Conservation (phyloP, 2,888 invertebrate species). For the Dynastes hyllus region DNA sequence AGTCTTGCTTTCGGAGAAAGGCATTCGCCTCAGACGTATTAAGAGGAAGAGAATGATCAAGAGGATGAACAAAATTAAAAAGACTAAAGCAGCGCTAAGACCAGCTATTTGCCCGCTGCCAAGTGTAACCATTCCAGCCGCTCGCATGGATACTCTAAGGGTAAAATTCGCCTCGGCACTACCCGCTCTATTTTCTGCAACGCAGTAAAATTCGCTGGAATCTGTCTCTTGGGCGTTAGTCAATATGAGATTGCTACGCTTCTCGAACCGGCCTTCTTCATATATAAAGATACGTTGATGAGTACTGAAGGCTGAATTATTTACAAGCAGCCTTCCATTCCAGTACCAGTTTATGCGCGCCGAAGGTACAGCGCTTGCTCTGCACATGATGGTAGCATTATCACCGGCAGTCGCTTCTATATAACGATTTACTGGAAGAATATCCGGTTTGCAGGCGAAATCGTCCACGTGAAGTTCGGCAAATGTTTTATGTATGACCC, state of each 20-base stretch:
- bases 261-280: conserved; percentile 85
- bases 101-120: conserved; percentile 91
- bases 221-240: conserved; percentile 90
- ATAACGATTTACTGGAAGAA: conserved; percentile 82
- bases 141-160: conserved; percentile 84
- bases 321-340: conserved; percentile 85
- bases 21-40: conserved; percentile 82
- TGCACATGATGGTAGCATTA: conserved; percentile 89
- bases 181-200: conserved; percentile 92
- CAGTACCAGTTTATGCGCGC: conserved; percentile 91
- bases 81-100: conserved; percentile 86
- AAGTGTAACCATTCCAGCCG: conserved; percentile 86
- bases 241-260: conserved; percentile 83
- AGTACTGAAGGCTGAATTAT: conserved; percentile 85
- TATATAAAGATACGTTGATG: conserved; percentile 84
- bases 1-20: conserved; percentile 84
- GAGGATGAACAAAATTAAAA: conserved; percentile 84
- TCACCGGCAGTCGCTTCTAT: conserved; percentile 87
- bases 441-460: conserved; percentile 90
- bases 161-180: conserved; percentile 93
- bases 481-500: conserved; percentile 82
- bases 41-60: conserved; percentile 83
- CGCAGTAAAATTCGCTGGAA: conserved; percentile 89
- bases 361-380: conserved; percentile 86
- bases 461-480: conserved; percentile 85